A percentile compares a stretch with the other conserved stretches of the same genome.
phyloP scores from a whole-genome alignment of 2,113 vertebrate species.

The Zosterops borbonicus region DNA sequence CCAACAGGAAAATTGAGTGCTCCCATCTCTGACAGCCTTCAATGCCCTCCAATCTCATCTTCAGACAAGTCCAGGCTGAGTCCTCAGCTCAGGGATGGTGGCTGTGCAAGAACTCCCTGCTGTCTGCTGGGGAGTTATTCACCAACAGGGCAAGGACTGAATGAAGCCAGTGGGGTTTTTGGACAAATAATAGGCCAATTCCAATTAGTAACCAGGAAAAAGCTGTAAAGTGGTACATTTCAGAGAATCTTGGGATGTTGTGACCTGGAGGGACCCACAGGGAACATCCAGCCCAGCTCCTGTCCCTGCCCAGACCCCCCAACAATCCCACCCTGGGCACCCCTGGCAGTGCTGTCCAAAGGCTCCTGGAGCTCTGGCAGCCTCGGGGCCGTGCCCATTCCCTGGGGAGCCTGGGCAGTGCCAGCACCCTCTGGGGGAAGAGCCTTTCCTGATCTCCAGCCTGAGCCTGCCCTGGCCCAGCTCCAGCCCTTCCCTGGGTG shows the following conservation, averaged over 20 bases:
- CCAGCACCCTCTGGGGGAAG: background rate
- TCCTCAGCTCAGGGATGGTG: background rate
- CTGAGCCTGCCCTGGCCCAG: background rate
- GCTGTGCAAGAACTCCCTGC: background rate
- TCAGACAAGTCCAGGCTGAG: background rate
- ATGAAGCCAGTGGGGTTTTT: accelerated
- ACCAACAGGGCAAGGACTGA: background rate
- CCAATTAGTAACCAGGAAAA: background rate
- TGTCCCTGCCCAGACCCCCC: background rate
- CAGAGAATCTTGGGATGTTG: background rate
- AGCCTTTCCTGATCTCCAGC: background rate
- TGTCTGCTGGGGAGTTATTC: background rate
- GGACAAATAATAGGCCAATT: background rate
- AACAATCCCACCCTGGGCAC: background rate
- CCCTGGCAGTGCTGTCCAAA: background rate
- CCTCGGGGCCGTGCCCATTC: background rate
- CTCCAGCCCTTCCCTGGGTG: accelerated
- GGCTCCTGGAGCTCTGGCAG: background rate
- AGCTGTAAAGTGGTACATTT: background rate
- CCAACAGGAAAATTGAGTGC: background rate
- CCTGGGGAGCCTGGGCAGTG: background rate
- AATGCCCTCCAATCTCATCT: background rate
- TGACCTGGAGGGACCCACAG: background rate
- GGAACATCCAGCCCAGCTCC: accelerated
- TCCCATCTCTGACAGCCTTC: background rate